Percentiles rank a stretch among this genome's conserved stretches.
Conservation (phyloP, 2,888 invertebrate genomes). For the Scaeva pyrastri region DNA sequence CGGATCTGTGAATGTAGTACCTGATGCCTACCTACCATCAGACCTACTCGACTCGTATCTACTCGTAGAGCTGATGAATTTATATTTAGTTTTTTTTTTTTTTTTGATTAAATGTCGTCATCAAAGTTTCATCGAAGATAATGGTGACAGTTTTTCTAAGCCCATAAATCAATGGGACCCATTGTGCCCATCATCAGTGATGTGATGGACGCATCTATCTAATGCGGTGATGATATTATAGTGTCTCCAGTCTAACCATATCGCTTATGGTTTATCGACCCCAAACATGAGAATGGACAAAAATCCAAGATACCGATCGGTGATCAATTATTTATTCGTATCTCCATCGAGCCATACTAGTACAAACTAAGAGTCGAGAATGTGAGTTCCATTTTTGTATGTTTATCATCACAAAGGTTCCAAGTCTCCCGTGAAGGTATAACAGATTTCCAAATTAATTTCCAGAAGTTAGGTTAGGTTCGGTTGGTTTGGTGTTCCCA, state of each 20-base stretch:
- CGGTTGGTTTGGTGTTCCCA: constrained; percentile 22
- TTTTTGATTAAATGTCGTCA: constrained; percentile 69
- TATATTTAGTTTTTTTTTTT: constrained; percentile 18
- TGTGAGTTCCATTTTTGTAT: constrained; percentile 56
- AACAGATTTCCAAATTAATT: constrained; percentile 72
- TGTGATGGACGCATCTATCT: constrained; percentile 11
- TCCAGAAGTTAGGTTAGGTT: constrained; percentile 71
- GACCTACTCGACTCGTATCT: no score
- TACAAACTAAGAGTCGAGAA: neutral
- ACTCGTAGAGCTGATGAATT: no score
- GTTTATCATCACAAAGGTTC: constrained; percentile 12
- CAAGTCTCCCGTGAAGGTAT: constrained; percentile 56
- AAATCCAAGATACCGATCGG: constrained; percentile 65
- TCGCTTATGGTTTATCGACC: constrained; percentile 66
- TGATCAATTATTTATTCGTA: constrained; percentile 63
- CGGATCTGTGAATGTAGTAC: constrained; percentile 2
- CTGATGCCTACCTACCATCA: neutral
- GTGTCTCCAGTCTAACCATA: constrained; percentile 5
- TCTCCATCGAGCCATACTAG: constrained; percentile 2
- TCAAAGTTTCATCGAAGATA: constrained; percentile 42
- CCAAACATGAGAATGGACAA: constrained; percentile 48
- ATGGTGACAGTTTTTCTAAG: constrained; percentile 71
- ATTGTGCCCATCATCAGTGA: constrained; percentile 17
- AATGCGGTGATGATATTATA: constrained; percentile 14
- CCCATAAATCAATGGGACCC: constrained; percentile 64